phyloP scores from a whole-genome alignment of 2,797 vertebrate species.

The Leptatherina wallacei region DNA sequence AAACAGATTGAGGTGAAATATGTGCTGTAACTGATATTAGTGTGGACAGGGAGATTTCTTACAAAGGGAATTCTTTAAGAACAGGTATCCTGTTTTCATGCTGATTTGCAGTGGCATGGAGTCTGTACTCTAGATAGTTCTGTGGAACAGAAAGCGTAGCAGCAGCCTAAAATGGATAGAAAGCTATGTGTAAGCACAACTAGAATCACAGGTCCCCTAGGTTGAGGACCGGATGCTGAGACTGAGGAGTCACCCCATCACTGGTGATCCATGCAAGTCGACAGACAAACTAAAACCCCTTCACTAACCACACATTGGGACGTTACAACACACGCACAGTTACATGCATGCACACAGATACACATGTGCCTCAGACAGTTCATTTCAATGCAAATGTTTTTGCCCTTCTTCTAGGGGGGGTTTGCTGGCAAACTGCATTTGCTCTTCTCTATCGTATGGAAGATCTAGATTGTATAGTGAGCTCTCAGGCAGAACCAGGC shows the following conservation, averaged over 20 bases:
- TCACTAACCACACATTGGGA: conserved; percentile 44
- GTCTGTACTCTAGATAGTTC: conserved; percentile 21
- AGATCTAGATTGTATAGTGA: conserved; percentile 64
- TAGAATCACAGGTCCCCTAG: conserved; percentile 30
- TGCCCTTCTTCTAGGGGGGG: conserved; percentile 57
- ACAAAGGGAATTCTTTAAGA: conserved; percentile 12
- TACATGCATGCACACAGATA: conserved; percentile 18
- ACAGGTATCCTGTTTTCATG: background rate
- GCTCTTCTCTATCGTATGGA: conserved; percentile 63
- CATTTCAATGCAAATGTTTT: conserved; percentile 83
- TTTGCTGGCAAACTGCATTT: conserved; percentile 70
- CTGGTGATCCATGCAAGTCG: conserved; percentile 62
- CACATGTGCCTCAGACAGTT: conserved; percentile 57
- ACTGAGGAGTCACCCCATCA: conserved; percentile 65
- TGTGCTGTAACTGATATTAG: conserved; percentile 11
- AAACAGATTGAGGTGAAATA: conserved; percentile 16
- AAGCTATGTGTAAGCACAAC: conserved; percentile 52
- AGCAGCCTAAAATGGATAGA: conserved; percentile 31
- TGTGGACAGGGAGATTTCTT: conserved; percentile 18
- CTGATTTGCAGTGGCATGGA: conserved; percentile 31
- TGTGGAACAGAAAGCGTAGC: conserved; percentile 16
- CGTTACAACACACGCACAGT: conserved; percentile 22
- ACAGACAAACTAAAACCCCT: conserved; percentile 38
- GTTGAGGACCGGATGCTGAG: conserved; percentile 35
- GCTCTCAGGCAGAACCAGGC: conserved; percentile 57